A percentile compares a stretch with the other conserved stretches of the same genome.
These are phyloP conservation scores for Rousettus madagascariensis DNA, from an alignment of 2,797 vertebrate species.

Conservation along the genomic window DNA sequence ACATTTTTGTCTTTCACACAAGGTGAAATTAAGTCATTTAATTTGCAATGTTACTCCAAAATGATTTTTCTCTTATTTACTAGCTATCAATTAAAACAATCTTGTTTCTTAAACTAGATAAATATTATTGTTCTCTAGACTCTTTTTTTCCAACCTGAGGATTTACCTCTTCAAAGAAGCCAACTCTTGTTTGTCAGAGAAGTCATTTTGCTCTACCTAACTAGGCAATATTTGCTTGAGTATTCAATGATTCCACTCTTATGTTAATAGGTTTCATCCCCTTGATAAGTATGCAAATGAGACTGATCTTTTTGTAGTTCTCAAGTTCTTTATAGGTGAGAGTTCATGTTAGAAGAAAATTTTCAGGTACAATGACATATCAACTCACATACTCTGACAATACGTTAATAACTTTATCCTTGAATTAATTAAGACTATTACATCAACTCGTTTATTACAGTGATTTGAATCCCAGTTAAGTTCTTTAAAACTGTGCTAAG, in stretches of 20 bases:
- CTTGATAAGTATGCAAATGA: slow-evolving; percentile 7
- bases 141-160: not conserved
- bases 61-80: slow-evolving; percentile 39
- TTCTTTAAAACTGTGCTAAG: not conserved
- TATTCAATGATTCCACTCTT: not conserved
- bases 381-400: not conserved
- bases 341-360: not conserved
- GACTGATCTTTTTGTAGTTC: slow-evolving; percentile 1
- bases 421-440: not conserved
- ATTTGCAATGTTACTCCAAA: not conserved
- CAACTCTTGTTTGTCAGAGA: not conserved
- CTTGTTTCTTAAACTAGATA: slow-evolving; percentile 38
- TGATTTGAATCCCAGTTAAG: not conserved
- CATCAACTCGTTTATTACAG: not conserved
- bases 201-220: not conserved
- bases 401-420: not conserved
- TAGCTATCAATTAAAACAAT: not conserved
- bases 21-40: slow-evolving; percentile 50
- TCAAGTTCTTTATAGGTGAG: not conserved
- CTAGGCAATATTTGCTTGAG: not conserved
- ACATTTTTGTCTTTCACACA: slow-evolving; percentile 27
- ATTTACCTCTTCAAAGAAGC: not conserved
- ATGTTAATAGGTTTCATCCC: not conserved
- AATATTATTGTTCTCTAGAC: not conserved
- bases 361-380: not conserved